Base-by-base conservation (phyloP, 2,888 invertebrate genomes). In the Leptarthrus brevirostris region DNA sequence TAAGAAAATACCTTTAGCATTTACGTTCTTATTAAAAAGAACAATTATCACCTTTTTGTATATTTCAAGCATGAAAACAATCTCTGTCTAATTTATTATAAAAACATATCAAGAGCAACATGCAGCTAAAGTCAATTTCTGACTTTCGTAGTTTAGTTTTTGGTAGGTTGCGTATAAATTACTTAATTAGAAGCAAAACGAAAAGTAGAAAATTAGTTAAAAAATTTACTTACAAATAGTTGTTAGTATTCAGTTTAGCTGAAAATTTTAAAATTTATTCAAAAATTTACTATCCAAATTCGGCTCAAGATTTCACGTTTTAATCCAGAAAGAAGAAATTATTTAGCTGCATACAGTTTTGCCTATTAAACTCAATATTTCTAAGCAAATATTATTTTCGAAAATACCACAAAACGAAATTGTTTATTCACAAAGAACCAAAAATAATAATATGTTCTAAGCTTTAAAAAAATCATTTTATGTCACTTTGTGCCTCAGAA, bases 401-500 rank as follows among this genome's bases (percentile, higher is more conserved):
- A 40, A 36, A n/a, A n/a, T n/a, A n/a, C n/a, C n/a, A 5, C 5
- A 61, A 61, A 56, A 56, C 8, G 16, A n/a, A 61, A 20, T 61
- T 18, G 3, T 61, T 61, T 61, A 36, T 34, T 61, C 34, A 49
- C 26, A 66, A 66, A 66, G 49, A 66, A 66, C 66, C 47, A 66
- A 66, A 34, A 40, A n/a, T n/a, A n/a, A 34, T 40, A 66, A 66
- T 66, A 66, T 58, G 22, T 44, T 72, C 58, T 72, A 47, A 66
- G 66, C 66, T 66, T 66, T 16, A 66, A 66, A 47, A 10, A 12
- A 44, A 44, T 26, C 22, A 16, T 47, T 66, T 56, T 72, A 47
- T 58, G 36, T 72, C 72, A 72, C 72, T 72, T 72, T 72, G 72
- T 72, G 72, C 72, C 72, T 72, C 72, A 58, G 18, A 72, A 26